Percentiles rank a stretch among this genome's conserved stretches.
Conservation (phyloP, 2,888 invertebrate genomes). For the Kryphioiulus occultus region DNA sequence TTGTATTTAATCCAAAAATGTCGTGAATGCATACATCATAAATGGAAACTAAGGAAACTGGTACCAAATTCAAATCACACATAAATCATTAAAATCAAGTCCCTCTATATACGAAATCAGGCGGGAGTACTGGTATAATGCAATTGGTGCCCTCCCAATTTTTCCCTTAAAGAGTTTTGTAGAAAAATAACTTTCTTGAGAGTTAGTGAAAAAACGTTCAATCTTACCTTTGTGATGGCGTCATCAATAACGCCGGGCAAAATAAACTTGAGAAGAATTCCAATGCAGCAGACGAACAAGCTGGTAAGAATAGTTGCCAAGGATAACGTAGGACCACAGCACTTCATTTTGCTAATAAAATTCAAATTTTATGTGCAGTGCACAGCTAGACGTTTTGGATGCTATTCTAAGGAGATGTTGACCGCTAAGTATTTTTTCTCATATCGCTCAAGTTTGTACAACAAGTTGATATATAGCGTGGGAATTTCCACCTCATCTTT, state of each 20-base stretch:
- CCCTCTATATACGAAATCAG: no score
- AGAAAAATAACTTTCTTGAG: no score
- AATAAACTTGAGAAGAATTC: background rate
- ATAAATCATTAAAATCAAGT: no score
- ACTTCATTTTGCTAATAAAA: background rate
- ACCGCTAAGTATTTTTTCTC: background rate
- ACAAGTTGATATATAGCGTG: background rate
- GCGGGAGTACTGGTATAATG: no score
- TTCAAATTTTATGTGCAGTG: background rate
- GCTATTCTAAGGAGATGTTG: background rate
- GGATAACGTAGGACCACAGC: background rate
- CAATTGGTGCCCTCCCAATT: no score
- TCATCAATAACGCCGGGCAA: background rate
- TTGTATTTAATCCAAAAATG: no score
- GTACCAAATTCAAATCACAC: no score
- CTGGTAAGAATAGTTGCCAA: background rate
- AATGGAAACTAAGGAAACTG: no score
- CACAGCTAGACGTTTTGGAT: background rate
- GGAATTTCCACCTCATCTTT: background rate
- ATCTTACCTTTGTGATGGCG: background rate
- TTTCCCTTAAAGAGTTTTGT: no score
- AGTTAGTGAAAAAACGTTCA: background rate
- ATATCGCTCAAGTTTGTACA: background rate
- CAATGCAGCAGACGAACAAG: background rate
- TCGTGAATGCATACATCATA: no score